Evolutionary conservation across 2,888 invertebrate species (phyloP).

Genomic region (Nomada flava): DNA sequence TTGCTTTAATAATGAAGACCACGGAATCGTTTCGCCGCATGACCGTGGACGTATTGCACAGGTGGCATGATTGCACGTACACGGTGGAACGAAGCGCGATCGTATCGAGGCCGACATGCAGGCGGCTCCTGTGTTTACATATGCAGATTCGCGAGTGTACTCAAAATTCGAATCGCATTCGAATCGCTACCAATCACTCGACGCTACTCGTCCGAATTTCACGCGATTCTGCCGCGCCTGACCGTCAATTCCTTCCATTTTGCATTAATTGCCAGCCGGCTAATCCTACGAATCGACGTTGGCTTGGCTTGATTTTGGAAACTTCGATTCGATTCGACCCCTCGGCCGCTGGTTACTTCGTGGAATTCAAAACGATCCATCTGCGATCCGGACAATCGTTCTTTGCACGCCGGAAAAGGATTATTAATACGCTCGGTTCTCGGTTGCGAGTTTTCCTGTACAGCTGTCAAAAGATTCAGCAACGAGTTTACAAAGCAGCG

Average conservation of each 20-base stretch:
- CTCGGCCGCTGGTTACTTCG: too few relatives aligned
- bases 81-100: conserved; percentile 3
- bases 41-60: conserved; percentile 21
- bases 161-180: conserved; percentile 81
- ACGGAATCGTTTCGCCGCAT: not conserved
- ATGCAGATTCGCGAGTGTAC: conserved; percentile 72
- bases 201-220: conserved; percentile 61
- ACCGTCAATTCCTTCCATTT: conserved; percentile 15
- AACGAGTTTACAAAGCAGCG: not conserved
- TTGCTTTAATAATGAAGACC: conserved; percentile 25
- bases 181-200: conserved; percentile 73
- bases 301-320: too few relatives aligned
- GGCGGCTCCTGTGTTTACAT: conserved; percentile 68
- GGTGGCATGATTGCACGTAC: conserved; percentile 22
- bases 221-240: conserved; percentile 13
- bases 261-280: conserved; percentile 15
- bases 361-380: too few relatives aligned
- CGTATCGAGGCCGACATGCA: conserved; percentile 46
- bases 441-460: not conserved
- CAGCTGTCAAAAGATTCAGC: conserved; percentile 1
- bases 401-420: not conserved
- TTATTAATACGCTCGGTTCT: not conserved
- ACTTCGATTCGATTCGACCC: not conserved
- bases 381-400: not conserved
- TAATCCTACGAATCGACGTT: not conserved